These are phyloP conservation scores for Temnothorax unifasciatus DNA, from an alignment of 2,888 invertebrate genomes.

Conservation along the genomic window DNA sequence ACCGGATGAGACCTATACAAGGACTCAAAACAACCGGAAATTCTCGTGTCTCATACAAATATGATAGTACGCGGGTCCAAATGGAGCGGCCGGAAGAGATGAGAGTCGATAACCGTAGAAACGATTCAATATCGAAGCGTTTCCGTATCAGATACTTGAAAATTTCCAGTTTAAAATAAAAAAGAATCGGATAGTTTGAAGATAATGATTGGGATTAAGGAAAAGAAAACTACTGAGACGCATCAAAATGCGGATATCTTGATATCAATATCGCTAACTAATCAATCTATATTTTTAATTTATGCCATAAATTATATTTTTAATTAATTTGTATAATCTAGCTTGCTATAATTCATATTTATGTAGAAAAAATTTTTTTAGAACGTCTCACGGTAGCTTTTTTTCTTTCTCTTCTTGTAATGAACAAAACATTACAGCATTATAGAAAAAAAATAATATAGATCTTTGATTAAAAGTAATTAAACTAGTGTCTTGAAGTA, in stretches of 20 bases:
- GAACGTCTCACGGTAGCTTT: neutral
- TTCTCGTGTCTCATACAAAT: constrained; percentile 56
- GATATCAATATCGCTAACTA: neutral
- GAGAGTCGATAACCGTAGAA: constrained; percentile 28
- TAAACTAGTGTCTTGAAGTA: constrained; percentile 31
- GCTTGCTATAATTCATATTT: neutral
- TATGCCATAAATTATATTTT: neutral
- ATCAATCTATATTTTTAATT: neutral
- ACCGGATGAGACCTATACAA: constrained; percentile 72
- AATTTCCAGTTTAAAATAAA: neutral
- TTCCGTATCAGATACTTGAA: neutral
- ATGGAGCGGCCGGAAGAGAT: constrained; percentile 59
- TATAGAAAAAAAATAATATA: neutral
- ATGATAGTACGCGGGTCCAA: constrained; percentile 48
- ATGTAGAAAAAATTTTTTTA: neutral
- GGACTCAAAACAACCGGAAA: constrained; percentile 73
- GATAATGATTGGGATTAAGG: neutral
- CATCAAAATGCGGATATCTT: neutral
- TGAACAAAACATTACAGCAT: neutral
- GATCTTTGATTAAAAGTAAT: constrained; percentile 12
- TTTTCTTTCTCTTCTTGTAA: neutral
- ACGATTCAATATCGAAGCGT: neutral
- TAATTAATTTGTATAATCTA: neutral
- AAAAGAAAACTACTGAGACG: neutral
- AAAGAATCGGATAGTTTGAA: neutral